Base-by-base conservation (phyloP, 2,888 invertebrate genomes). In the Trachelus tabidus region DNA sequence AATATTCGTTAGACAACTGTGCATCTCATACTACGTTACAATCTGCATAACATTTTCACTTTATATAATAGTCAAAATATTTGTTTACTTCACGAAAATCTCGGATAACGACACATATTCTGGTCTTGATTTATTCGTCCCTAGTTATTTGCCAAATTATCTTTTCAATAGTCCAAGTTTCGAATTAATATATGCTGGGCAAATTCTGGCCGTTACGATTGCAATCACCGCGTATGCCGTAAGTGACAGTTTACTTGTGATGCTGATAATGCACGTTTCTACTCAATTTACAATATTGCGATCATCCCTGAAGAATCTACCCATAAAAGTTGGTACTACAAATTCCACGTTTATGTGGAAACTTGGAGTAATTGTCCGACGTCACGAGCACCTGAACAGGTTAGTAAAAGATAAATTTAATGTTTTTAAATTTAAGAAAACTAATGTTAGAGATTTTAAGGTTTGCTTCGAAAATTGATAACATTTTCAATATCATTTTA, bases 1-100 rank as follows among this genome's bases (percentile, higher is more conserved):
- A 2, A 81, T 75, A 74, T 78, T 80, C 15, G 82, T 81, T 34
- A 81, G 85, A 80, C 78, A 80, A 1, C 80, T 86, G 34, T 83
- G 83, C 3, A 79, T 84, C 23, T 79, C 80, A 11, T 83, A 40
- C 40, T 40, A 0, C 12, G 4, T 40, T 6, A 40, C 15, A 4
- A 1, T 4, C 0, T 15, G 4, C 15, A 15, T 15, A 4, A 0
- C 15, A 40, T 0, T 15, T 1, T 15, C 15, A 40, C 15, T 40
- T 40, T 40, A 40, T 40, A 15, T 40, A 40, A 1, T 6, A 40
- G 15, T 40, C 12, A 40, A 40, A 40, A 40, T 40, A 12, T 15
- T 40, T 40, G 0, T 69, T 12, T 31, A 30, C 31, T 30, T 30
- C 69, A 2, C 69, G 1, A 73, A 34, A 73, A 31, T 12, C 4